Evolutionary conservation across 2,113 vertebrate species (phyloP).

Genomic region (Raja brachyura): DNA sequence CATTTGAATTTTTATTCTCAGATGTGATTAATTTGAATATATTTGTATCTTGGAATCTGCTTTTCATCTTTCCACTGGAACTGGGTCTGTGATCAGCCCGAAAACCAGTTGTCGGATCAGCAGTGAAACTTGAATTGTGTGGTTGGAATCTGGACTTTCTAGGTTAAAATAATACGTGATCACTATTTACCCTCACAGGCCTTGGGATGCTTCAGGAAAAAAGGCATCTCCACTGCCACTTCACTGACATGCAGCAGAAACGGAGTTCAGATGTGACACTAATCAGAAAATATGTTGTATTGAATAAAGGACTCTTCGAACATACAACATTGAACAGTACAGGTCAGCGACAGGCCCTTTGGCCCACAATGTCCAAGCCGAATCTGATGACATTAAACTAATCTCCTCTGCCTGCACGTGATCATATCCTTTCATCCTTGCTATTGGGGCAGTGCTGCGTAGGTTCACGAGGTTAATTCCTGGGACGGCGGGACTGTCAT

Average conservation of each 20-base stretch:
- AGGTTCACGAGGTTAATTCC: too few relatives aligned
- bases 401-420: too few relatives aligned
- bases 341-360: too few relatives aligned
- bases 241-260: conserved; percentile 56
- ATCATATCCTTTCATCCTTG: too few relatives aligned
- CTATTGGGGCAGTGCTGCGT: too few relatives aligned
- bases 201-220: conserved; percentile 79
- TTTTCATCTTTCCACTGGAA: background rate
- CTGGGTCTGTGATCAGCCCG: background rate
- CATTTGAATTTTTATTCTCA: background rate
- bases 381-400: too few relatives aligned
- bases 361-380: too few relatives aligned
- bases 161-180: background rate
- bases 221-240: conserved; percentile 67
- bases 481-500: too few relatives aligned
- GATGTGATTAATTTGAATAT: background rate
- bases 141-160: too few relatives aligned
- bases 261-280: background rate
- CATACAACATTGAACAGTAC: too few relatives aligned
- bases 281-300: background rate
- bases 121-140: background rate
- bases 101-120: background rate
- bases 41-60: background rate
- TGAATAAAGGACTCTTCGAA: too few relatives aligned
- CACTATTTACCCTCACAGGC: conserved; percentile 57